Evolutionary conservation across 2,888 invertebrate species (phyloP), one percentile per base, ranked within the genome.

Genomic region (Synergus gifuensis): DNA sequence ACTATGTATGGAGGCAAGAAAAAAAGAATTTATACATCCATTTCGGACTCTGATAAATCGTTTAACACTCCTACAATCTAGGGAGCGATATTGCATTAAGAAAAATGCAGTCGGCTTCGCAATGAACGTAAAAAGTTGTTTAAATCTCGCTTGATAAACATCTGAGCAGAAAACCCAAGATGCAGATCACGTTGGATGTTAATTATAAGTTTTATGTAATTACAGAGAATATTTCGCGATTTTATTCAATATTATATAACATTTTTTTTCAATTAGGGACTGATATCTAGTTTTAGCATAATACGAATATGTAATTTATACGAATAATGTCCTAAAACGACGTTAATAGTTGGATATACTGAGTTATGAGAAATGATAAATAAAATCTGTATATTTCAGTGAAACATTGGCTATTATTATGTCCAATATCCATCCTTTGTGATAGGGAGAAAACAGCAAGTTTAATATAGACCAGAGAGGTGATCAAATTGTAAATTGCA

Each of bases 91-190:
- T 54, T 73, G 73, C 73, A 46, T 54, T 54, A 73, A 73, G 28
- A 40, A 73, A 73, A 73, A 73, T 73, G 36, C 54, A 36, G n/a
- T 54, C 73, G 54, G 49, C 73, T 36, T 28, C 36, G 22, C 73
- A n/a, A 54, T n/a, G n/a, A 54, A 54, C 54, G 54, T 18, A 54
- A 73, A 73, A 73, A 54, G 73, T 28, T n/a, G 49, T 73, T 73
- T 36, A 73, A 73, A 54, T 54, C 73, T 54, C 73, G 36, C 36
- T 36, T 73, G 18, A 69, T 14, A 46, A 69, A 28, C 8, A 49
- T 28, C 49, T 28, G n/a, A 54, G 73, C n/a, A 54, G 36, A 73
- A 66, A 73, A 36, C 12, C 36, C 54, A 49, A 73, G 73, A 36
- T 28, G 73, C 36, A 40, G 54, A 40, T 54, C 40, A 36, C 54